Base-by-base conservation (phyloP, 2,888 invertebrate species). In the Myopa testacea region DNA sequence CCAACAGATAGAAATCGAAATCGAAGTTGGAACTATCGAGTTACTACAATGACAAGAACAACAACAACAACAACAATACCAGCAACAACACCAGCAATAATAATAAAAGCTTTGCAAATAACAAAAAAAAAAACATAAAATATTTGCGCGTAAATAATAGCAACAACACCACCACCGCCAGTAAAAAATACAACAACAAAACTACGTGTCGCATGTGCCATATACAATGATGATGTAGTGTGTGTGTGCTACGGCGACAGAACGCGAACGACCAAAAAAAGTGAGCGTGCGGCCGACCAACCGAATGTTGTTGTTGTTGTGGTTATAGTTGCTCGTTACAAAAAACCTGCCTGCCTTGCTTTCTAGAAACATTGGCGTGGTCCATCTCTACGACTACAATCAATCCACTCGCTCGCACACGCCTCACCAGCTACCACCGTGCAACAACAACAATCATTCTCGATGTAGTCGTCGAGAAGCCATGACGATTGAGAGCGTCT, bases 21-120 rank as follows among this genome's bases (percentile, higher is more conserved):
- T 26, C 70, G 50, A 45, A 45, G 45, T 45, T 45, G 45, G 6
- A 45, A 45, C 6, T 45, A 45, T 45, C 45, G 45, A 45, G 45
- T 45, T 45, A 45, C 45, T 45, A 45, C 45, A 45, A 6, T 3
- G 3, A 45, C 1, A 45, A 45, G 7, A 45, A 1, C 45, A 45
- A 3, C 45, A 45, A 45, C 50, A 63, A 78, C 63, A 75, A 45
- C 70, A 71, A 45, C 71, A 65, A 74, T 50, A n/a, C n/a, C n/a
- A n/a, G n/a, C n/a, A n/a, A n/a, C n/a, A n/a, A n/a, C n/a, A n/a
- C n/a, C n/a, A n/a, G 63, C 70, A 70, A 58, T 55, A 65, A 50
- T 69, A 58, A 62, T 58, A 75, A 75, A 65, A 68, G 71, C 69
- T 10, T 14, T 40, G 16, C 6, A 19, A 60, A 45, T 50, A 50